Conservation (phyloP, 2,797 vertebrate species). For the Zenarchopterus dispar region DNA sequence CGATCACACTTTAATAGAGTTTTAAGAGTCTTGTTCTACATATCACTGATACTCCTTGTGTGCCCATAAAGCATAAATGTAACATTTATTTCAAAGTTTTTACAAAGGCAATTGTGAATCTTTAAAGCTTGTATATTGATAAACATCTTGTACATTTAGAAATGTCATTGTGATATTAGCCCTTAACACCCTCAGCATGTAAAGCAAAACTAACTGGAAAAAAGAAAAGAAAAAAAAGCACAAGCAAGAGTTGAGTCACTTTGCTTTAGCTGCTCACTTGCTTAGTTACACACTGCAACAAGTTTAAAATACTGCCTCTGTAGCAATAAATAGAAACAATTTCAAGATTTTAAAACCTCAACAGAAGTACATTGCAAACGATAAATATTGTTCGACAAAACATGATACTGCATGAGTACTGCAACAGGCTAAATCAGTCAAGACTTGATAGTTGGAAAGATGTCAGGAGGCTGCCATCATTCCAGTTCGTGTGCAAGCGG, state of each 20-base stretch:
- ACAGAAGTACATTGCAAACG: conserved; percentile 29
- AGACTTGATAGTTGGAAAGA: conserved; percentile 35
- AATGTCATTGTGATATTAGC: conserved; percentile 59
- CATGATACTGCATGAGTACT: conserved; percentile 45
- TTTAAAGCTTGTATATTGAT: conserved; percentile 74
- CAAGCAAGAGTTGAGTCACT: conserved; percentile 15
- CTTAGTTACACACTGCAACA: conserved; percentile 22
- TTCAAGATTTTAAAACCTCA: conserved; percentile 35
- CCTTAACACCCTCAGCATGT: conserved; percentile 54
- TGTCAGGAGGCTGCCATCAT: conserved; percentile 54
- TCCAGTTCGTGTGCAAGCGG: conserved; percentile 59
- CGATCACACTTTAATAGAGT: neutral
- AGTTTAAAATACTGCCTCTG: conserved; percentile 54
- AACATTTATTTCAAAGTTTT: conserved; percentile 77
- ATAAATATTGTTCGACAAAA: conserved; percentile 57
- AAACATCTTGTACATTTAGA: conserved; percentile 33
- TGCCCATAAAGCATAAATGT: conserved; percentile 34
- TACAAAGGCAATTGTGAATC: conserved; percentile 78
- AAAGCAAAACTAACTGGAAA: conserved; percentile 52
- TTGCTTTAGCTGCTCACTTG: conserved; percentile 10
- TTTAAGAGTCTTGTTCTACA: too few species aligned
- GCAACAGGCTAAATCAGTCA: conserved; percentile 71
- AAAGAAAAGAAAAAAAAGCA: too few species aligned
- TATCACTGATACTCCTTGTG: neutral
- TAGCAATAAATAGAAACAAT: conserved; percentile 71